Conservation (phyloP, 2,888 invertebrate species). For the Netelia inedita region DNA sequence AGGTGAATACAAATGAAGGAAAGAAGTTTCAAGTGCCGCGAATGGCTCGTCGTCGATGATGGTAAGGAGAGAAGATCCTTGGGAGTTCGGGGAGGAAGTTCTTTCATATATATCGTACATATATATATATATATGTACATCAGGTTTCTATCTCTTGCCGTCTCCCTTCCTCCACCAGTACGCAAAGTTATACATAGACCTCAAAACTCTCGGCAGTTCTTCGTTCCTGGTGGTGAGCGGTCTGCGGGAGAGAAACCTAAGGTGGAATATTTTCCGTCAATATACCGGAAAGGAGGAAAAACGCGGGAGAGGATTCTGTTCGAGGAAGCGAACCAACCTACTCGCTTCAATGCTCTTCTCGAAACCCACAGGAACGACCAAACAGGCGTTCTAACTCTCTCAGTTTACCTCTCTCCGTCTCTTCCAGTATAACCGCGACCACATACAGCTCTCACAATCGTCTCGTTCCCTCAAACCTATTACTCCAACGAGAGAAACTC, state of each 20-base stretch:
- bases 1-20: conserved; percentile 57
- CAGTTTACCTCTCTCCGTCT: neutral
- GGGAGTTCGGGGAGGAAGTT: conserved; percentile 39
- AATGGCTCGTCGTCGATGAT: conserved; percentile 45
- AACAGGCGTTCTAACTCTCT: conserved; percentile 28
- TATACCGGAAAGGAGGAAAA: conserved; percentile 59
- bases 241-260: conserved; percentile 56
- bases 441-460: neutral
- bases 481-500: conserved; percentile 76
- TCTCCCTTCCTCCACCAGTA: conserved; percentile 1
- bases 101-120: conserved; percentile 48
- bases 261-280: conserved; percentile 72
- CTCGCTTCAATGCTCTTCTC: conserved; percentile 48
- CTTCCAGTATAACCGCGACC: neutral
- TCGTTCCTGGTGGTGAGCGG: conserved; percentile 42
- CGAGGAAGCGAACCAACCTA: conserved; percentile 39
- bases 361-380: conserved; percentile 52
- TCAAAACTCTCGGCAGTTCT: conserved; percentile 64
- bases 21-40: conserved; percentile 51
- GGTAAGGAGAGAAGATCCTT: conserved; percentile 23
- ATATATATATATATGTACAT: neutral
- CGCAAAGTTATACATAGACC: conserved; percentile 62
- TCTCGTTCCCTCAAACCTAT: conserved; percentile 70
- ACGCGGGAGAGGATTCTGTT: conserved; percentile 42
- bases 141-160: neutral